Evolutionary conservation across 2,888 invertebrate genomes (phyloP).

Genomic region (Rapana venosa): DNA sequence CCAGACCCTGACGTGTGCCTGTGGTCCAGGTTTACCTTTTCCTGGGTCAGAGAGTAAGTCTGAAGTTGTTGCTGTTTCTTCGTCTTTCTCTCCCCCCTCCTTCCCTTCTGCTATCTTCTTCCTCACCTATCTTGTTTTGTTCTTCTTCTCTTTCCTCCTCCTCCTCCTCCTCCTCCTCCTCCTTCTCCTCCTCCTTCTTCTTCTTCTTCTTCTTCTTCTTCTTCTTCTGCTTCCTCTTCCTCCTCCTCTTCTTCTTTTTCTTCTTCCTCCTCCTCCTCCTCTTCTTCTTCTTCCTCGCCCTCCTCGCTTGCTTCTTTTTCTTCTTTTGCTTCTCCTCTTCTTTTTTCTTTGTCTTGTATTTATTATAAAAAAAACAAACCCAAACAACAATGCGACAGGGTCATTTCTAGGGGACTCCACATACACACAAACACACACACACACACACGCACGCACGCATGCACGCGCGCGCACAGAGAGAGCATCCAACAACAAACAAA

Average conservation of each 20-base stretch:
- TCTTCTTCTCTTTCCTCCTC: no score
- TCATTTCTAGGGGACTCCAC: neutral
- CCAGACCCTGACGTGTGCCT: neutral
- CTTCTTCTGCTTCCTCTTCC: neutral
- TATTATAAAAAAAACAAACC: no score
- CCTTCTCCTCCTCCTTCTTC: neutral
- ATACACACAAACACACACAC: neutral
- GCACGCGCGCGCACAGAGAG: constrained; percentile 3
- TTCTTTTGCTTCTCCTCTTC: no score
- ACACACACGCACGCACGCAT: constrained; percentile 9
- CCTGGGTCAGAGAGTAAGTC: neutral
- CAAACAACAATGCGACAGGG: no score
- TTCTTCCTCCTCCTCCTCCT: neutral
- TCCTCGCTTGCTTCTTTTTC: neutral
- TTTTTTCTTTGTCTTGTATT: no score
- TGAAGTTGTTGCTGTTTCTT: neutral
- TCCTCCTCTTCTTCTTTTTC: neutral
- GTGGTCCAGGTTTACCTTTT: neutral
- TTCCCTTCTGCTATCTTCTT: no score
- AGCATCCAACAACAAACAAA: constrained; percentile 1
- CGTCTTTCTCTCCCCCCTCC: neutral
- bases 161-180: neutral
- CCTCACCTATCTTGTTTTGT: no score
- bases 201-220: neutral
- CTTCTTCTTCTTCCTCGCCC: neutral